phyloP scores from a whole-genome alignment of 2,888 invertebrate species.

The Oegoconia quadripuncta region DNA sequence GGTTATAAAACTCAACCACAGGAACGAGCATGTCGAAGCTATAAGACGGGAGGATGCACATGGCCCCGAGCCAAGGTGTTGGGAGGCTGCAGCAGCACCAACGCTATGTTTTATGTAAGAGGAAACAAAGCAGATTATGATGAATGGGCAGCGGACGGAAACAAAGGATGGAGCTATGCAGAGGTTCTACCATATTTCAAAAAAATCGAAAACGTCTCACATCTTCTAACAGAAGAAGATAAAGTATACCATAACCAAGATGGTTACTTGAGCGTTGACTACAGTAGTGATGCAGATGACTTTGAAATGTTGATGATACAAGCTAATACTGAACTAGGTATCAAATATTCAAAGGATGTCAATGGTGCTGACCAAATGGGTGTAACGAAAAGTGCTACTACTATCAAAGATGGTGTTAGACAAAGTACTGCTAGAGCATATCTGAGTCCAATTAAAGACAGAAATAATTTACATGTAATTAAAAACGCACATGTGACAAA shows the following conservation, averaged over 20 bases:
- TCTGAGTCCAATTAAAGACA: slow-evolving; percentile 50
- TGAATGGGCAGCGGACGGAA: slow-evolving; percentile 74
- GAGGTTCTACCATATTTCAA: slow-evolving; percentile 71
- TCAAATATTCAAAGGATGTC: slow-evolving; percentile 44
- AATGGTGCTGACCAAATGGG: slow-evolving; percentile 71
- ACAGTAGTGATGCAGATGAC: slow-evolving; percentile 27
- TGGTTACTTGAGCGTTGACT: slow-evolving; percentile 59
- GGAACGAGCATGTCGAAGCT: slow-evolving; percentile 56
- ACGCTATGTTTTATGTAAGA: slow-evolving; percentile 79
- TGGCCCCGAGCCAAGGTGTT: slow-evolving; percentile 83
- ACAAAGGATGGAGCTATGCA: slow-evolving; percentile 78
- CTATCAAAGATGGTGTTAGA: slow-evolving; percentile 62
- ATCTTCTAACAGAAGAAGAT: slow-evolving; percentile 24
- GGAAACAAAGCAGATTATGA: slow-evolving; percentile 76
- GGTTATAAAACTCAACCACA: slow-evolving; percentile 71
- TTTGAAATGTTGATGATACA: slow-evolving; percentile 45
- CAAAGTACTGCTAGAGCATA: slow-evolving; percentile 77
- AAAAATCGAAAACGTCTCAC: slow-evolving; percentile 66
- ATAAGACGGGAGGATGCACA: slow-evolving; percentile 47
- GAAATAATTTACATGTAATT: slow-evolving; percentile 61
- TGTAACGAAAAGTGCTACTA: slow-evolving; percentile 58
- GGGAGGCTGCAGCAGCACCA: slow-evolving; percentile 80
- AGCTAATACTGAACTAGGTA: slow-evolving; percentile 65
- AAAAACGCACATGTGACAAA: slow-evolving; percentile 75
- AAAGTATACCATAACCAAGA: slow-evolving; percentile 48